Conservation (phyloP, 2,888 invertebrate species). For the Oegoconia quadripuncta region DNA sequence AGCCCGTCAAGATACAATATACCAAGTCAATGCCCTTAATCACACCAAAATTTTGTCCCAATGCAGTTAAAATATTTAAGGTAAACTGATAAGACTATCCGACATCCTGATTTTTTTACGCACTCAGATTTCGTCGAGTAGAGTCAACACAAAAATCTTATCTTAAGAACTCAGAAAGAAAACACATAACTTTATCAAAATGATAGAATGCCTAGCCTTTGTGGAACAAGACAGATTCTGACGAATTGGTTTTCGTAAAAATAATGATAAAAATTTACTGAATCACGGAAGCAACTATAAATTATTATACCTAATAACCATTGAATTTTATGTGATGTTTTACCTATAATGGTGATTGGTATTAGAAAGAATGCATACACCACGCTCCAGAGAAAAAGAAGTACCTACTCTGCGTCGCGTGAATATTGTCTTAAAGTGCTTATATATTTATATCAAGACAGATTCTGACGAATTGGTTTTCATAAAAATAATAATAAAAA, state of each 20-base stretch:
- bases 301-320: no score
- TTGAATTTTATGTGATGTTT: no score
- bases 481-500: neutral
- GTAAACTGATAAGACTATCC: slow-evolving; percentile 34
- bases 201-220: slow-evolving; percentile 39
- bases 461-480: neutral
- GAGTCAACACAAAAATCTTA: slow-evolving; percentile 59
- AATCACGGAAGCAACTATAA: no score
- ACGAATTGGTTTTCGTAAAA: neutral
- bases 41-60: slow-evolving; percentile 20
- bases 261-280: slow-evolving; percentile 2
- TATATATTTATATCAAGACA: no score
- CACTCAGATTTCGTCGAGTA: slow-evolving; percentile 52
- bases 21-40: slow-evolving; percentile 20
- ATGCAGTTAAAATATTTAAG: slow-evolving; percentile 29
- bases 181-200: slow-evolving; percentile 52
- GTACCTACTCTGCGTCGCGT: no score
- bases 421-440: no score
- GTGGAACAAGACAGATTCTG: slow-evolving; percentile 12
- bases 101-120: slow-evolving; percentile 64
- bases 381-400: no score
- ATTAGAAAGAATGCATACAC: no score
- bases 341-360: no score
- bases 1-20: no score
- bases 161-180: slow-evolving; percentile 47